Evolutionary conservation across 1,140 invertebrate genomes (phyloP).

Genomic region (Drosophila leontia): DNA sequence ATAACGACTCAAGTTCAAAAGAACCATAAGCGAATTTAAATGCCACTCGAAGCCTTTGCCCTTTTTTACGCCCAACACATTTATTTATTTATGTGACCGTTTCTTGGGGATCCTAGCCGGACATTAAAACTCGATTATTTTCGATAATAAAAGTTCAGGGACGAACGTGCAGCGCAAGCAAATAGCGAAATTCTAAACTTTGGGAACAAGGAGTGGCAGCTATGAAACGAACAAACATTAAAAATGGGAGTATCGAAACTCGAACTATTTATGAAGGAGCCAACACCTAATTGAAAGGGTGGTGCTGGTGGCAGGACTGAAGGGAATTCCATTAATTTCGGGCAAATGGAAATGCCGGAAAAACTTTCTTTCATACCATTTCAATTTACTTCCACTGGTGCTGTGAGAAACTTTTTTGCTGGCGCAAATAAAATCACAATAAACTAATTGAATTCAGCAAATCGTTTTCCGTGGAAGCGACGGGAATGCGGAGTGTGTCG

Average conservation of each 20-base stretch:
- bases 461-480: conserved; percentile 51
- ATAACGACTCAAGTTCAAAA: conserved; percentile 64
- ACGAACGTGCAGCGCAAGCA: conserved; percentile 64
- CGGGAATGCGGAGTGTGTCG: conserved; percentile 9
- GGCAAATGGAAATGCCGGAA: conserved; percentile 23
- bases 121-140: conserved; percentile 75
- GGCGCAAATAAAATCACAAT: conserved; percentile 70
- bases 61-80: conserved; percentile 24
- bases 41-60: conserved; percentile 56
- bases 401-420: conserved; percentile 39
- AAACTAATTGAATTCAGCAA: conserved; percentile 81
- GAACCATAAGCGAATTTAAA: conserved; percentile 51
- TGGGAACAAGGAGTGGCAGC: conserved; percentile 1
- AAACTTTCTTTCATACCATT: conserved; percentile 25
- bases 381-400: conserved; percentile 22
- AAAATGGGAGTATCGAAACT: conserved; percentile 42
- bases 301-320: neutral
- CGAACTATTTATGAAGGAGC: conserved; percentile 48
- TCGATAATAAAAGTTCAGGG: conserved; percentile 73
- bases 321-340: conserved; percentile 36
- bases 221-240: conserved; percentile 28
- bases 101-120: conserved; percentile 43
- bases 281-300: conserved; percentile 47
- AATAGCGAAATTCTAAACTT: conserved; percentile 45
- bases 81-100: conserved; percentile 71